A percentile compares a stretch with the other conserved stretches of the same genome.
Evolutionary conservation across 2,797 vertebrate species (phyloP).

Genomic region (Tauraco hartlaubi): DNA sequence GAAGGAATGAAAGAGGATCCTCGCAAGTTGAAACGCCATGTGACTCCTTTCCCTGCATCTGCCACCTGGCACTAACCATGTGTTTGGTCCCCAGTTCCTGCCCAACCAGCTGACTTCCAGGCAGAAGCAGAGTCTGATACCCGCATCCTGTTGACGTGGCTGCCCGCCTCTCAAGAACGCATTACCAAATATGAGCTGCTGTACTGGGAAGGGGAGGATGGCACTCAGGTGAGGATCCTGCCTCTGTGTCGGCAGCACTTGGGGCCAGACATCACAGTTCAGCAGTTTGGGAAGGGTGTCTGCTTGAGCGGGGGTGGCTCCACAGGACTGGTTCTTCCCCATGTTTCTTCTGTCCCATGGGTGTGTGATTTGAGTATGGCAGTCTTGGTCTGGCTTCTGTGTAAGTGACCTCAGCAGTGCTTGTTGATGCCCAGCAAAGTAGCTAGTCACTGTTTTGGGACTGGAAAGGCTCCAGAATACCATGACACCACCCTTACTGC

Average conservation of each 20-base stretch:
- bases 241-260: background rate
- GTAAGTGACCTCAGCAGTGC: background rate
- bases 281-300: background rate
- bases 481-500: background rate
- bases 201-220: conserved; percentile 90
- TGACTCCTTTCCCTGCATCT: background rate
- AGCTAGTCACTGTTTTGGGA: background rate
- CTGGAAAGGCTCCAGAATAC: background rate
- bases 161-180: conserved; percentile 90
- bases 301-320: background rate
- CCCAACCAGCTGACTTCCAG: conserved; percentile 91
- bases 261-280: background rate
- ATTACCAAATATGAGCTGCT: conserved; percentile 90
- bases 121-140: conserved; percentile 95
- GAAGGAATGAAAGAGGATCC: background rate
- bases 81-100: conserved; percentile 85
- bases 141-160: conserved; percentile 92
- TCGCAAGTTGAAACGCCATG: fast-evolving
- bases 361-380: background rate
- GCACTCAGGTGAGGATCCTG: conserved; percentile 83
- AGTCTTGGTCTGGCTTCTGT: background rate
- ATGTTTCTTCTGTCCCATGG: background rate
- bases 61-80: background rate
- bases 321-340: background rate
- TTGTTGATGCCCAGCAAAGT: background rate